phyloP scores from a whole-genome alignment of 2,113 vertebrate species.

The Epinephelus cyanopodus region DNA sequence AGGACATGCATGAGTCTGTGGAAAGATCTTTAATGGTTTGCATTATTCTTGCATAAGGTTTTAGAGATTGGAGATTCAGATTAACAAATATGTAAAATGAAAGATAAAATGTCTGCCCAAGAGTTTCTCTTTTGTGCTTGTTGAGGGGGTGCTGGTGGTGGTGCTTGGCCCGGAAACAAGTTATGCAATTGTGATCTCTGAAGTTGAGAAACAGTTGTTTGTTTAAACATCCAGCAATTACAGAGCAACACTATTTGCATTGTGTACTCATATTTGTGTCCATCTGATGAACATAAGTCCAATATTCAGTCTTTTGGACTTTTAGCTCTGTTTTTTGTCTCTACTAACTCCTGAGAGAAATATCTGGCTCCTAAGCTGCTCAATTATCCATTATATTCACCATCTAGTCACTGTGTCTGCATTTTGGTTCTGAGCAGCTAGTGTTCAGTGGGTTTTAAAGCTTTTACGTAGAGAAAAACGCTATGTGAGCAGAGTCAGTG shows the following conservation, averaged over 20 bases:
- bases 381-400: too few relatives aligned
- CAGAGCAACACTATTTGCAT: neutral
- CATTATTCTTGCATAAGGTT: constrained; percentile 8
- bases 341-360: neutral
- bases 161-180: neutral
- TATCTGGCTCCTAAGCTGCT: neutral
- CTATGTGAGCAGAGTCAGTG: neutral
- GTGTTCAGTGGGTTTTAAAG: neutral
- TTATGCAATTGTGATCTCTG: too few relatives aligned
- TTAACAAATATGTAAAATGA: constrained; percentile 7
- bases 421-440: too few relatives aligned
- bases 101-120: neutral
- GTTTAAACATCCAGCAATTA: neutral
- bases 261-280: neutral
- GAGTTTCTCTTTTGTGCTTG: neutral
- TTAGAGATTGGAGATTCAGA: constrained; percentile 20
- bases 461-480: neutral
- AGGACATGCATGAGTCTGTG: neutral
- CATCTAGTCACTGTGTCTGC: too few relatives aligned
- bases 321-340: too few relatives aligned
- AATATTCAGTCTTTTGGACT: neutral
- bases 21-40: constrained; percentile 6
- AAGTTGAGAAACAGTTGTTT: neutral
- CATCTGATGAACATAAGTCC: neutral
- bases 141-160: neutral